phyloP scores from a whole-genome alignment of 2,888 invertebrate genomes.

The Plagodis pulveraria region DNA sequence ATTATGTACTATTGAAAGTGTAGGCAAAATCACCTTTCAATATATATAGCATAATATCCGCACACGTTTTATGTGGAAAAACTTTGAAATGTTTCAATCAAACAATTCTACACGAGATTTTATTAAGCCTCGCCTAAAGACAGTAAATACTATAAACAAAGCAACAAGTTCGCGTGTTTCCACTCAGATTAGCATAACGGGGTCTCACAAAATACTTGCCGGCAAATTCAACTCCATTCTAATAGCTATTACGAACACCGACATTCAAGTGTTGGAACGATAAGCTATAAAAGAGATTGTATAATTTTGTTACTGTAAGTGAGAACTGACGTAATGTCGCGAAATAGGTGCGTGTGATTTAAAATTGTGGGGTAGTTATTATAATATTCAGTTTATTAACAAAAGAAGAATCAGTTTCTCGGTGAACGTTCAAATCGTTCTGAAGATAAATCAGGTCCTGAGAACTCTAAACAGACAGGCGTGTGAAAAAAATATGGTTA shows the following conservation, averaged over 20 bases:
- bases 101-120: neutral
- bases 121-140: slow-evolving; percentile 9
- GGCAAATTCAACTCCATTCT: slow-evolving; percentile 46
- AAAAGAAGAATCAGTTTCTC: no score
- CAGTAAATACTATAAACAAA: slow-evolving; percentile 43
- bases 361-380: no score
- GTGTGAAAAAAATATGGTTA: no score
- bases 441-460: no score
- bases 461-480: no score
- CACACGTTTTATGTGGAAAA: no score
- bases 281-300: slow-evolving; percentile 18
- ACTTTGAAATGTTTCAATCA: neutral
- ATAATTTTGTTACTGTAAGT: slow-evolving; percentile 10
- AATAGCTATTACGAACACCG: slow-evolving; percentile 41
- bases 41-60: no score
- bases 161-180: slow-evolving; percentile 80
- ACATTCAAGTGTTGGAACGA: slow-evolving; percentile 24
- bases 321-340: slow-evolving; percentile 8
- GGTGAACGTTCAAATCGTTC: no score
- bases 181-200: slow-evolving; percentile 67
- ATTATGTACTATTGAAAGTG: no score
- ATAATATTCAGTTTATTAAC: no score
- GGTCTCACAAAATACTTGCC: slow-evolving; percentile 53
- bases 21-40: no score
- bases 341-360: neutral